Evolutionary conservation across 92 coral and sea anemone species (phyloP).

Genomic region (Galaxea fascicularis): DNA sequence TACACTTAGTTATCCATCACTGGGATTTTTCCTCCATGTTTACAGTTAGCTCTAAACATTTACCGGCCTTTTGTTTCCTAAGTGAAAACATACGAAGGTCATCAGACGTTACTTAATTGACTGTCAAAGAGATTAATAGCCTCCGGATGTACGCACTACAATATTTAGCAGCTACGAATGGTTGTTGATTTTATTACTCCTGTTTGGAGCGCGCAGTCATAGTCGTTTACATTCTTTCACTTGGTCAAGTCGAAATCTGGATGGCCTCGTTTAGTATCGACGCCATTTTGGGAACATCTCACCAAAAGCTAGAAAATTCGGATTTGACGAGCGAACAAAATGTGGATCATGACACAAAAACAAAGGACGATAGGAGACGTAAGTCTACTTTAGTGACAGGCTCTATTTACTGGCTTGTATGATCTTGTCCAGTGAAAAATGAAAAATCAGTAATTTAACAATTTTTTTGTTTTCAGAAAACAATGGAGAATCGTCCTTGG

Average conservation of each 20-base stretch:
- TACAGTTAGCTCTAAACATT: constrained; percentile 63
- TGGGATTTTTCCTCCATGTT: constrained; percentile 15
- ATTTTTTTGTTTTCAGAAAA: constrained; percentile 1
- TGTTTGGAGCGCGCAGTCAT: neutral
- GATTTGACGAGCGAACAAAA: neutral
- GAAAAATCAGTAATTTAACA: neutral
- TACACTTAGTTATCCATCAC: constrained; percentile 30
- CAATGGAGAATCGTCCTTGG: neutral
- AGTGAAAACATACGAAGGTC: constrained; percentile 37
- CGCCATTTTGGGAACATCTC: constrained; percentile 73
- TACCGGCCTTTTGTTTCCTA: constrained; percentile 76
- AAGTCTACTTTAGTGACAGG: neutral
- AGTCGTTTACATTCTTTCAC: neutral
- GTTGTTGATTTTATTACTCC: constrained; percentile 46
- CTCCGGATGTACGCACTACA: constrained; percentile 68
- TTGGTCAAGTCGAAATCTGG: neutral
- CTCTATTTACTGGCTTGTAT: neutral
- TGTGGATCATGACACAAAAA: neutral
- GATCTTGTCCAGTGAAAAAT: neutral
- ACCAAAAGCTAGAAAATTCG: constrained; percentile 14
- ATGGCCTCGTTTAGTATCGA: constrained; percentile 89
- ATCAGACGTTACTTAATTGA: constrained; percentile 63
- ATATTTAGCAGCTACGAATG: constrained; percentile 46
- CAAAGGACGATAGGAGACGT: constrained; percentile 2
- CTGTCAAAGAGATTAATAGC: constrained; percentile 86